These are phyloP conservation scores for Crossocerus cetratus DNA, from an alignment of 2,888 invertebrate species.

Conservation along the genomic window DNA sequence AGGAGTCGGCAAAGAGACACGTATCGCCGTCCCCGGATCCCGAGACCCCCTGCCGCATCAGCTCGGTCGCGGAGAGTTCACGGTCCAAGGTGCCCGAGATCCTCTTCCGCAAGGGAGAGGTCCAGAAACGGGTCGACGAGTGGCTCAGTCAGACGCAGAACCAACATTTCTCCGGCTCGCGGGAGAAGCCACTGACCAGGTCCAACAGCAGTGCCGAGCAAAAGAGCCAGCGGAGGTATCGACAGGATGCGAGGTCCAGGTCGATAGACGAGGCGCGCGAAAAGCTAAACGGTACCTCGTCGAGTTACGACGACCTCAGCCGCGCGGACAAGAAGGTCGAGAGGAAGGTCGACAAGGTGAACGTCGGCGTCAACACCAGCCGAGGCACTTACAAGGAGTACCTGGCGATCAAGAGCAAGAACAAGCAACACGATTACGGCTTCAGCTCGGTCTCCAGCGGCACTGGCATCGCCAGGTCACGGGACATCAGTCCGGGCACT, in stretches of 20 bases:
- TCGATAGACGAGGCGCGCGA: constrained; percentile 61
- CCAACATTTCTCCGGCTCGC: constrained; percentile 55
- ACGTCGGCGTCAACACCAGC: constrained; percentile 57
- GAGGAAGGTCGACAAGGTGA: constrained; percentile 54
- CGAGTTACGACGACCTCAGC: constrained; percentile 69
- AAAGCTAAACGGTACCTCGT: constrained; percentile 61
- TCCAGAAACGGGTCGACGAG: constrained; percentile 70
- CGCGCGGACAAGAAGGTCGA: constrained; percentile 55
- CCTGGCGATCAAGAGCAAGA: constrained; percentile 50
- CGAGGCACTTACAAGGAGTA: constrained; percentile 66
- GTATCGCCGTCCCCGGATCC: constrained; percentile 25
- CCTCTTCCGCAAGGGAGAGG: constrained; percentile 67
- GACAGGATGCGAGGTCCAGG: constrained; percentile 60
- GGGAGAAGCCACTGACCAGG: constrained; percentile 61
- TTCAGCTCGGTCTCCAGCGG: constrained; percentile 43
- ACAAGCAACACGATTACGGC: constrained; percentile 60
- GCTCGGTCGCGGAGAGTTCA: constrained; percentile 12
- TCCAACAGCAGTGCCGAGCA: constrained; percentile 70
- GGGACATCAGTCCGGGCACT: constrained; percentile 51
- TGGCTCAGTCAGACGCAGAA: constrained; percentile 69
- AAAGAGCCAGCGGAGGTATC: constrained; percentile 59
- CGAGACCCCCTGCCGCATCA: constrained; percentile 9
- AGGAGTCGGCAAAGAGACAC: constrained; percentile 38
- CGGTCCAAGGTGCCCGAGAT: constrained; percentile 57
- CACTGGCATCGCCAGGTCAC: constrained; percentile 28